These are phyloP conservation scores for Pseudorectes ferrugineus DNA, from an alignment of 2,113 vertebrate genomes.

Conservation along the genomic window DNA sequence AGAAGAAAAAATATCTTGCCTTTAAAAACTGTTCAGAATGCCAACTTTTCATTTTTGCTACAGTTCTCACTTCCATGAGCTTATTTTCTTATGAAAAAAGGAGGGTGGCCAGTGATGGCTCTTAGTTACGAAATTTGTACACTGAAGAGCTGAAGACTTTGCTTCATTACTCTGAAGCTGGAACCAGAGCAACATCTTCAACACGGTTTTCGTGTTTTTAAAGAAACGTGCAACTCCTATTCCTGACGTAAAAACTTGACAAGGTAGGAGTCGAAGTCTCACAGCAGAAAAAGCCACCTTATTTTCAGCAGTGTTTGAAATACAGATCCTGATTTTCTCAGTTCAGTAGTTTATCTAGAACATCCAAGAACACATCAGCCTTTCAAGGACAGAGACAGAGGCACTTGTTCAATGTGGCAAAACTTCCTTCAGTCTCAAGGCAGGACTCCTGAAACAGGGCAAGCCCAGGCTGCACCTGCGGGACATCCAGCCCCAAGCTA, in stretches of 20 bases:
- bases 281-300: not conserved
- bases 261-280: not conserved
- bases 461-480: rapidly evolving
- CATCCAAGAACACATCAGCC: not conserved
- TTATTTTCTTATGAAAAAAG: not conserved
- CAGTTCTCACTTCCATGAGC: not conserved
- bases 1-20: not conserved
- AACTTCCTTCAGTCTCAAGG: not conserved
- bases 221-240: not conserved
- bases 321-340: not conserved
- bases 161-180: not conserved
- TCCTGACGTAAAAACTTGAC: not conserved
- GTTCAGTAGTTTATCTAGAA: not conserved
- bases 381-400: not conserved
- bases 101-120: not conserved
- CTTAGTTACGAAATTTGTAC: not conserved
- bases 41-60: not conserved
- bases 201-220: not conserved
- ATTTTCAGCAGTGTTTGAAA: not conserved
- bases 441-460: not conserved
- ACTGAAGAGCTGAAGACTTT: not conserved
- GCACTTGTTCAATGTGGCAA: not conserved
- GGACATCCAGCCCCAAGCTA: not conserved
- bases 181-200: not conserved
- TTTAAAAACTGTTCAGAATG: not conserved